phyloP scores from a whole-genome alignment of 2,797 vertebrate genomes.

The Paguma larvata region DNA sequence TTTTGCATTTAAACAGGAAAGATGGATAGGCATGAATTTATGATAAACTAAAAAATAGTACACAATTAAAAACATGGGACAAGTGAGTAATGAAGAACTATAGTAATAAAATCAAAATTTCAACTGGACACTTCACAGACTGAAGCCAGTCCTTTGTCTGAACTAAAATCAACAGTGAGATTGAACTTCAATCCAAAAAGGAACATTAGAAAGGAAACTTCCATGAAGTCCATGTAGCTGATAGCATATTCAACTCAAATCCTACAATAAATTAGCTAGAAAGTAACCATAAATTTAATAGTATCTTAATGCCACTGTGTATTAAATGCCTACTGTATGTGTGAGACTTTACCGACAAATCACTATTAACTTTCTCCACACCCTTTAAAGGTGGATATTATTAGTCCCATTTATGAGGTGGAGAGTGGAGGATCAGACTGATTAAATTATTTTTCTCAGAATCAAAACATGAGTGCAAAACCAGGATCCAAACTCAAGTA shows the following conservation, averaged over 20 bases:
- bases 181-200: not conserved
- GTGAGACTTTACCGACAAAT: not conserved
- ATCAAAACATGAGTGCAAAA: constrained; percentile 31
- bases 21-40: not conserved
- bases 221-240: not conserved
- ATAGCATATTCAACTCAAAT: not conserved
- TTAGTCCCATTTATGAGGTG: not conserved
- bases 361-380: not conserved
- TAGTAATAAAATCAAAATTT: not conserved
- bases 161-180: constrained; percentile 19
- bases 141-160: not conserved
- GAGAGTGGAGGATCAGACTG: not conserved
- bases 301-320: not conserved
- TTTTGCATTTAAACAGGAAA: constrained; percentile 23
- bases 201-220: not conserved
- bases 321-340: not conserved
- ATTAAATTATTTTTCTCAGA: constrained; percentile 11
- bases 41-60: constrained; percentile 1
- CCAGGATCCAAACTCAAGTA: not conserved
- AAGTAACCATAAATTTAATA: not conserved
- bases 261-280: not conserved
- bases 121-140: not conserved
- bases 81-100: not conserved
- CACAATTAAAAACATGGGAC: not conserved
- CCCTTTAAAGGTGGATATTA: not conserved